Conservation (phyloP, 1,140 invertebrate genomes). For the Berghia stephanieae region DNA sequence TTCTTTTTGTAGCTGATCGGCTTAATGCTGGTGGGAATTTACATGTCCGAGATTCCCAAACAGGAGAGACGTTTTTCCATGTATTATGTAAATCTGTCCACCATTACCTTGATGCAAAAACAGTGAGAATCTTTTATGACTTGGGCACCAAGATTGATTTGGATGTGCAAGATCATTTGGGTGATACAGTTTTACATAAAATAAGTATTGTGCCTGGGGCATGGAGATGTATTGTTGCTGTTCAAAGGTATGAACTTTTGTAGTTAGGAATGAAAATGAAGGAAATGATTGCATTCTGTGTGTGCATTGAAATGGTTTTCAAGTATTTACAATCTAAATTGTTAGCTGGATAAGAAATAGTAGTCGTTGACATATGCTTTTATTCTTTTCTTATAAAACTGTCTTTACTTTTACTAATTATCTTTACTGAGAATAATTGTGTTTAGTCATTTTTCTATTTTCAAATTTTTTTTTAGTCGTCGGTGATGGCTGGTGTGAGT, state of each 20-base stretch:
- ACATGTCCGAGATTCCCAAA: constrained; percentile 31
- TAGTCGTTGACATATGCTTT: too few species aligned
- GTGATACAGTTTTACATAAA: constrained; percentile 43
- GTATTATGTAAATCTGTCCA: constrained; percentile 34
- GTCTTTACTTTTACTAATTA: too few species aligned
- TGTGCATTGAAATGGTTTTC: too few species aligned
- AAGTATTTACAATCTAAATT: too few species aligned
- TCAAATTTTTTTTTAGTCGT: too few species aligned
- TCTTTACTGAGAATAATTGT: too few species aligned
- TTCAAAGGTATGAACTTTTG: constrained; percentile 34
- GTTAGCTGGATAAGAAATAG: too few species aligned
- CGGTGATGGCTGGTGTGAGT: too few species aligned
- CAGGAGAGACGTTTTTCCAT: constrained; percentile 43
- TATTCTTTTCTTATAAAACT: too few species aligned
- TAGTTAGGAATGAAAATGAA: too few species aligned
- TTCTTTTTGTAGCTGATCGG: neutral
- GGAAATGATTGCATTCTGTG: too few species aligned
- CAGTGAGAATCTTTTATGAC: constrained; percentile 36
- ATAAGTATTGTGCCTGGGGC: constrained; percentile 34
- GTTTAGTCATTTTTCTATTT: too few species aligned
- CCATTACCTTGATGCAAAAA: constrained; percentile 31
- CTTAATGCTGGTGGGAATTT: constrained; percentile 31
- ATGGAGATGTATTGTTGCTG: constrained; percentile 37
- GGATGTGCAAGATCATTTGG: constrained; percentile 37
- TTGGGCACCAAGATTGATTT: constrained; percentile 41